Evolutionary conservation across 2,113 vertebrate species (phyloP).

Genomic region (human): GRCh38 chr3:8758001-8758500

Average conservation of each 20-base stretch:
- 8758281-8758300: conserved; percentile 63
- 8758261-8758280: neutral
- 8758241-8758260: neutral
- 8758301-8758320: neutral
- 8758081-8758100: neutral
- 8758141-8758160: neutral
- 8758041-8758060: neutral
- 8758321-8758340: neutral
- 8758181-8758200: neutral
- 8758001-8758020: neutral
- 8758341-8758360: neutral
- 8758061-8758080: neutral
- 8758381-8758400: neutral
- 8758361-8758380: neutral
- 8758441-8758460: neutral
- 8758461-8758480: neutral
- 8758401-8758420: neutral
- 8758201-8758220: neutral
- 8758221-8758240: neutral
- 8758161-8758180: neutral
- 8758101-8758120: neutral
- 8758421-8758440: neutral
- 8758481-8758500: neutral
- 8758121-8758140: neutral
- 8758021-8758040: neutral